Conservation (phyloP, 2,113 vertebrate species). For the Leucopternis melanops region DNA sequence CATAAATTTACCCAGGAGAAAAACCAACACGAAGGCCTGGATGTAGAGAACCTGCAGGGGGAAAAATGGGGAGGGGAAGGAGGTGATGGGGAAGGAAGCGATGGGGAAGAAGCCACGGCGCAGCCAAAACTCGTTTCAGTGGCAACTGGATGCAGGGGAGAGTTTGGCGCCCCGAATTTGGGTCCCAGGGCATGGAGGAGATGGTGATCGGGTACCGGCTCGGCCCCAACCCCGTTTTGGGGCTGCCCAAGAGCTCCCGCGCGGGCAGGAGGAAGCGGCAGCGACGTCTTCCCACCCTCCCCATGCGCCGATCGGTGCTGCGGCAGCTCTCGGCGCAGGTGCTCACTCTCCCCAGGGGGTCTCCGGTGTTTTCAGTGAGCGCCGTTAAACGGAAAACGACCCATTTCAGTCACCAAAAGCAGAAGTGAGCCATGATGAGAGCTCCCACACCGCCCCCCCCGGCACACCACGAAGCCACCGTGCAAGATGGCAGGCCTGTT, state of each 20-base stretch:
- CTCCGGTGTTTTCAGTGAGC: not conserved
- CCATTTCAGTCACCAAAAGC: not conserved
- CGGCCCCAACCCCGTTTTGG: rapidly evolving
- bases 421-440: not conserved
- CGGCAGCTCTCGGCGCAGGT: not conserved
- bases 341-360: not conserved
- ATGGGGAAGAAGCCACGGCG: no score
- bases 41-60: constrained; percentile 86
- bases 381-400: not conserved
- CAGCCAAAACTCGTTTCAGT: not conserved
- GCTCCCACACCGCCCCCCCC: not conserved
- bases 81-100: not conserved
- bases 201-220: rapidly evolving
- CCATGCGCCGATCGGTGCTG: not conserved
- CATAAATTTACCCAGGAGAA: constrained; percentile 92
- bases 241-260: not conserved
- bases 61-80: not conserved
- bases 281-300: not conserved
- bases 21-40: constrained; percentile 92
- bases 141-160: not conserved
- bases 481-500: not conserved
- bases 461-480: not conserved
- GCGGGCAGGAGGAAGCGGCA: no score
- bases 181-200: no score
- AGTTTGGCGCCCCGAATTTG: not conserved